Base-by-base conservation (phyloP, 2,888 invertebrate species). In the Orthosia cruda region DNA sequence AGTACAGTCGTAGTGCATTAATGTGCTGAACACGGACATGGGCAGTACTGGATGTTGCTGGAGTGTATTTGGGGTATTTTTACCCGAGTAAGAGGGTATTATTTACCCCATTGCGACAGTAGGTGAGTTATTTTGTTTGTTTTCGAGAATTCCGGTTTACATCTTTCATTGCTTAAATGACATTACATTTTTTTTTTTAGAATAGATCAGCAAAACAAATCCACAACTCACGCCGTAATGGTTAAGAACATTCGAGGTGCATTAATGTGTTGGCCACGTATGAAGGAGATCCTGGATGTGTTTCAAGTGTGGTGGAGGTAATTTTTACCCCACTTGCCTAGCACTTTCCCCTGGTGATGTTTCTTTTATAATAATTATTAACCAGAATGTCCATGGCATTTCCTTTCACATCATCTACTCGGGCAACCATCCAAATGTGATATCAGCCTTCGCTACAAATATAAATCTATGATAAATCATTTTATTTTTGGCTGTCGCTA, bases 221-320 rank as follows among this genome's bases (percentile, higher is more conserved):
- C 95, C 94, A 95, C 96, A 96, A 95, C 94, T 96, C 95, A 95
- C 93, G 58, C 83, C 81, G 92, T 94, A 94, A 94, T 95, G 94
- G 93, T 94, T 93, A 93, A 93, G 91, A 94, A 93, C 92, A 93
- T 90, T 91, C 91, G 91, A 91, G 92, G 90, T 95, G 96, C 95
- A 95, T 94, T 95, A 94, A 95, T 95, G 93, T 92, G 90, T 89
- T 89, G 63, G 11, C 1, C 0, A 1, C 7, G 5, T 82, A 78
- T 49, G n/a, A 57, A 0, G 9, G 5, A 0, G 11, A 0, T 0
- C 4, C 77, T 57, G 71, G 93, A 94, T 82, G 84, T 40, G 89
- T 5, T 77, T 12, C 1, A 15, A 71, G 40, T n/a, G 59, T 9
- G 18, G 45, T n/a, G 50, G n/a, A 9, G 32, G 7, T 32, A 32